Percentiles rank a stretch among this genome's conserved stretches.
These are phyloP conservation scores for Homarus gammarus DNA, from an alignment of 2,888 invertebrate species.

Conservation along the genomic window DNA sequence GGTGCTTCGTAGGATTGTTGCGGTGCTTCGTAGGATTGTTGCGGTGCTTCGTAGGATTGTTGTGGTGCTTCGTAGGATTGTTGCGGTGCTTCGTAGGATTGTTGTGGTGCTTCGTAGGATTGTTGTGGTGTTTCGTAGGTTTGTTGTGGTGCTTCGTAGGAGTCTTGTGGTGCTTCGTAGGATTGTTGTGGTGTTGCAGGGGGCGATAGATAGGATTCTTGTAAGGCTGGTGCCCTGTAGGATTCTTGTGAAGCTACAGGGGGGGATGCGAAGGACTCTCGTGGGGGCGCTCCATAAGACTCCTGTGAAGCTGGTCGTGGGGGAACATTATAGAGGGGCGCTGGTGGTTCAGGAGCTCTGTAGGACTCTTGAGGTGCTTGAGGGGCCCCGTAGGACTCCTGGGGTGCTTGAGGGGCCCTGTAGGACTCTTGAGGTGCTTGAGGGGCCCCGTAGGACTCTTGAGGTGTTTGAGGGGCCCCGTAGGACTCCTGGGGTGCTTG, in stretches of 20 bases:
- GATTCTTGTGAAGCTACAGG: constrained; percentile 16
- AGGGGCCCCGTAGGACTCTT: constrained; percentile 24
- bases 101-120: constrained; percentile 10
- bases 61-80: constrained; percentile 26
- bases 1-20: constrained; percentile 24
- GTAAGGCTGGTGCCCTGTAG: too few relatives aligned
- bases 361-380: constrained; percentile 19
- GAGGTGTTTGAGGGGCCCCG: constrained; percentile 14
- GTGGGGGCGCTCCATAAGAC: constrained; percentile 33
- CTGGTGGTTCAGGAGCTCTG: neutral
- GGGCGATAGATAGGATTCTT: too few relatives aligned
- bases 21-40: constrained; percentile 25
- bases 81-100: constrained; percentile 24
- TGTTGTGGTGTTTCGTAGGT: constrained; percentile 32
- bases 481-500: constrained; percentile 28
- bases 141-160: constrained; percentile 29
- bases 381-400: neutral
- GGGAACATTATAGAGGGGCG: neutral
- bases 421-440: neutral
- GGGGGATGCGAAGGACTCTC: constrained; percentile 29
- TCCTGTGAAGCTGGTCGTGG: constrained; percentile 30
- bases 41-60: constrained; percentile 35
- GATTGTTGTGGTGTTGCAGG: too few relatives aligned
- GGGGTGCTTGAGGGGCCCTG: neutral
- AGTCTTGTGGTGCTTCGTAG: neutral